Base-by-base conservation (phyloP, 2,888 invertebrate genomes). In the Dione juno region DNA sequence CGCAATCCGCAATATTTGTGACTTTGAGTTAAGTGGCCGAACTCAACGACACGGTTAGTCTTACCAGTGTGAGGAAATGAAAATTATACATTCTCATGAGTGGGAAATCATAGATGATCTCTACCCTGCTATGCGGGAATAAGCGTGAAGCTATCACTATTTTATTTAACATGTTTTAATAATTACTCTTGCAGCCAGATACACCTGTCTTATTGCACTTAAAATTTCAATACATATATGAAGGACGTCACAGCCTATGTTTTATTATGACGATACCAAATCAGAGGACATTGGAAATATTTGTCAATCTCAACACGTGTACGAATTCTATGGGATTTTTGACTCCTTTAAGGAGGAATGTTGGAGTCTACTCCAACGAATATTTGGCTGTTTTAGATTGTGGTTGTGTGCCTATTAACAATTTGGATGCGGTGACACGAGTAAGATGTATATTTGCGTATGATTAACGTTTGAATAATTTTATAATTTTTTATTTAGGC, bases 381-480 rank as follows among this genome's bases (percentile, higher is more conserved):
- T 89, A 86, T 77, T 78, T 92, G 28, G 84, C 89, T 5, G 82
- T 86, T 28, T 73, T 92, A 73, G 86, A 92, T 70, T 92, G 93
- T 78, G 93, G 93, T 48, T 85, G 81, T 80, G 92, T 92, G 21
- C 90, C 92, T 43, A 92, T 93, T 14, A 93, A 93, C 76, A 93
- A 93, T 77, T 82, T 93, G 74, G 92, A 93, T 82, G 89, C 92
- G 3, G 92, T 92, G 40, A 89, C 92, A 76, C 82, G 93, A 80
- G 93, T 92, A 77, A 81, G 85, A 16, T 16, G 7, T 16, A 37
- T 37, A 35, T 35, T 21, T 21, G 13, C 2, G 19, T 28, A 53
- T 28, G 10, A 13, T 21, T 14, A 53, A 28, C 53, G 7, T 53
- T 28, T 28, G 9, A 54, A 28, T 54, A 35, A 3, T 14, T 28